phyloP scores from a whole-genome alignment of 2,888 invertebrate species.

The Hyposoter didymator region DNA sequence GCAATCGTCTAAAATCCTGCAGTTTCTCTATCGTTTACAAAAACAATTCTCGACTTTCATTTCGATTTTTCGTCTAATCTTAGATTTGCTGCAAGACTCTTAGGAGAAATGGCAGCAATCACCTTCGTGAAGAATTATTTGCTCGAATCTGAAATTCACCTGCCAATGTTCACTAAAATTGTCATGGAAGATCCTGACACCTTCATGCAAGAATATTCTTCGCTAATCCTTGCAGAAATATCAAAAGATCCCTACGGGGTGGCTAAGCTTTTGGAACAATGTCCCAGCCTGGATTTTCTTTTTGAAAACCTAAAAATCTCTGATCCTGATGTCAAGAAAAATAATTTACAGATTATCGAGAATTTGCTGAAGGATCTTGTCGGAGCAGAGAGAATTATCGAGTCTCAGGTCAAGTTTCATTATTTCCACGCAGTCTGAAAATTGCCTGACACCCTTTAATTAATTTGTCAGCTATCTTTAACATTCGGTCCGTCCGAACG shows the following conservation, averaged over 20 bases:
- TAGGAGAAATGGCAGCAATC: conserved; percentile 85
- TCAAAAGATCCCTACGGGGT: conserved; percentile 85
- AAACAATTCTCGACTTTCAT: neutral
- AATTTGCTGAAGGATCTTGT: conserved; percentile 86
- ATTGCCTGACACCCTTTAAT: neutral
- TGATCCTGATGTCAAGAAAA: conserved; percentile 87
- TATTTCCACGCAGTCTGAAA: neutral
- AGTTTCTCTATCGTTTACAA: neutral
- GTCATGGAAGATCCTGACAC: conserved; percentile 83
- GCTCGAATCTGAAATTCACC: conserved; percentile 82
- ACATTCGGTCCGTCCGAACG: neutral
- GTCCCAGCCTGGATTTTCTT: conserved; percentile 84
- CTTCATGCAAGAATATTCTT: conserved; percentile 86
- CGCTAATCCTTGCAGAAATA: conserved; percentile 85
- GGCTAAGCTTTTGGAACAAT: conserved; percentile 83
- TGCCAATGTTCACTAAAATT: conserved; percentile 84
- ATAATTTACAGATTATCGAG: conserved; percentile 86
- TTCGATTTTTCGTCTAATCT: neutral
- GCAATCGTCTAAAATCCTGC: neutral
- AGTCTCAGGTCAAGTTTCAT: conserved; percentile 69
- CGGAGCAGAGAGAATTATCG: conserved; percentile 83
- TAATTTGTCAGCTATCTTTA: neutral
- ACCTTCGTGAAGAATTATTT: conserved; percentile 85
- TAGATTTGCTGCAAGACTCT: conserved; percentile 85
- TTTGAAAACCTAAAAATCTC: conserved; percentile 85